Evolutionary conservation across 2,797 vertebrate species (phyloP).

Genomic region (Mastacembelus armatus): DNA sequence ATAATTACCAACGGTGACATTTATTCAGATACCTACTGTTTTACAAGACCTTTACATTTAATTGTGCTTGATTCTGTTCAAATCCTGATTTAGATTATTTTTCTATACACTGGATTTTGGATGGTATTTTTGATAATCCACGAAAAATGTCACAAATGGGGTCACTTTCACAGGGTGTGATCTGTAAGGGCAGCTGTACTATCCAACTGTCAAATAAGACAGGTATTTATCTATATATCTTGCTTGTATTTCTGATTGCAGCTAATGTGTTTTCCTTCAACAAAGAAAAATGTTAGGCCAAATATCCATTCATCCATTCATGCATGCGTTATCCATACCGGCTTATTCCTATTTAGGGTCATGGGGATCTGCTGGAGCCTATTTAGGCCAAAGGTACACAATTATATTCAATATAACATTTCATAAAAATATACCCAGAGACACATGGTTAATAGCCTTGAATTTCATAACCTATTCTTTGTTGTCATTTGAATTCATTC

Average conservation of each 20-base stretch:
- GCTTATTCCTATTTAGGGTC: too few species aligned
- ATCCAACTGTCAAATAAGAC: background rate
- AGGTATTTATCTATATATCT: background rate
- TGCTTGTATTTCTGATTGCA: background rate
- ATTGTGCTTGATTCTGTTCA: slow-evolving; percentile 36
- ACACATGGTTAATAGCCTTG: slow-evolving; percentile 1
- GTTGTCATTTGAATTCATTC: slow-evolving; percentile 27
- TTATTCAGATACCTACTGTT: slow-evolving; percentile 57
- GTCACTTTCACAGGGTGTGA: background rate
- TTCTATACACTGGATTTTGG: background rate
- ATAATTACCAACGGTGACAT: slow-evolving; percentile 67
- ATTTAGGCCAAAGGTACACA: background rate
- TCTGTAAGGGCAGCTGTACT: background rate
- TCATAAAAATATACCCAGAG: too few species aligned
- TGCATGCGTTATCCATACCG: too few species aligned
- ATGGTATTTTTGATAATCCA: background rate
- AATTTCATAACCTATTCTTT: slow-evolving; percentile 1
- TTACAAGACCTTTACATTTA: slow-evolving; percentile 67
- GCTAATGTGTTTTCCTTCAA: background rate
- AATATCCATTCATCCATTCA: too few species aligned
- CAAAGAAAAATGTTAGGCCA: background rate
- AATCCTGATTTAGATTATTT: background rate
- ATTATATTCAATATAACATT: background rate
- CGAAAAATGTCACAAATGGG: background rate
- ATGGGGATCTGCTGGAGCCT: too few species aligned